These are phyloP conservation scores for Diuraphis noxia DNA, from an alignment of 1,140 invertebrate species.

Conservation along the genomic window DNA sequence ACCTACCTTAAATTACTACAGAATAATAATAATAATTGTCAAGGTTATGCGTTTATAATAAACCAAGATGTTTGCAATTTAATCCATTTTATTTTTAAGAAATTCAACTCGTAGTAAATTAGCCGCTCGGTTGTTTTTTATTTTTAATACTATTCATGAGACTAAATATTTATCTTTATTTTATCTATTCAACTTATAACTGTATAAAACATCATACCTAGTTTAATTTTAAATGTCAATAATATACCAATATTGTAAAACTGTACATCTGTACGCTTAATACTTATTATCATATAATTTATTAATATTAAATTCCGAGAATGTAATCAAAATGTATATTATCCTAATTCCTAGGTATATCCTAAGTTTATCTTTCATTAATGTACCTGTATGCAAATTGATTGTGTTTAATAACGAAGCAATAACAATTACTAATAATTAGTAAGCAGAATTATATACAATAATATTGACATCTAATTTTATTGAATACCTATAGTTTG, in stretches of 20 bases:
- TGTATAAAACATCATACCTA: not conserved
- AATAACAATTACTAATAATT: not conserved
- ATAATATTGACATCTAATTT: too few relatives aligned
- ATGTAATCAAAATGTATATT: not conserved
- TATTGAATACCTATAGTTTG: too few relatives aligned
- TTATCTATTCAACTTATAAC: not conserved
- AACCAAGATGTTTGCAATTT: not conserved
- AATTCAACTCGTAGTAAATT: not conserved
- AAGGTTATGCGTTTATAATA: not conserved
- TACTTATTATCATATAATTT: not conserved
- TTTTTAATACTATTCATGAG: not conserved
- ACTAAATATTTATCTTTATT: not conserved
- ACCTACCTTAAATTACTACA: not conserved
- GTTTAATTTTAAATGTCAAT: not conserved
- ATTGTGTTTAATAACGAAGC: not conserved
- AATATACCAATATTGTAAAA: not conserved
- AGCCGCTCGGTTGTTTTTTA: not conserved
- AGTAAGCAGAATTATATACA: too few relatives aligned
- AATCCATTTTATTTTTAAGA: not conserved
- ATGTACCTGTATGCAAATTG: not conserved
- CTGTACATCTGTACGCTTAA: not conserved
- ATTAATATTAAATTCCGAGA: not conserved
- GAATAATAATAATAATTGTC: slow-evolving; percentile 5
- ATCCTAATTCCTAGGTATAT: too few relatives aligned
- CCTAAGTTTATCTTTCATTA: not conserved